Evolutionary conservation across 2,797 vertebrate genomes (phyloP).

Genomic region (Onychomys torridus): DNA sequence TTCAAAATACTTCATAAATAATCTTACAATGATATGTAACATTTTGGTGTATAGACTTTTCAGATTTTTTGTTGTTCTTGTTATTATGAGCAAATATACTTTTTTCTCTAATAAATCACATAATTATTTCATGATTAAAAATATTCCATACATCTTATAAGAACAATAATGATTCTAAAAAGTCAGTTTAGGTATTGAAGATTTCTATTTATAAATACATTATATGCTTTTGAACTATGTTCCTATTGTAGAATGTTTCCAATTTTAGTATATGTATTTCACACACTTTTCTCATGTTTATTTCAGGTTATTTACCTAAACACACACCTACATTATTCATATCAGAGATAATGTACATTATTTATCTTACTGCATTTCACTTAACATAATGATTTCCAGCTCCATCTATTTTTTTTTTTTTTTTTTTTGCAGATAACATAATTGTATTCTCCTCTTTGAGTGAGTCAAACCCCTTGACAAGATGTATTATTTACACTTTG

Average conservation of each 20-base stretch:
- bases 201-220: background rate
- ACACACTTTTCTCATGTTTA: background rate
- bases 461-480: background rate
- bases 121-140: conserved; percentile 34
- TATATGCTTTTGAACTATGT: conserved; percentile 5
- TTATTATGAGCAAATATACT: background rate
- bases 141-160: background rate
- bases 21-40: background rate
- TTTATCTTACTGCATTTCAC: background rate
- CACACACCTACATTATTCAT: background rate
- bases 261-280: background rate
- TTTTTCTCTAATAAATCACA: background rate
- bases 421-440: background rate
- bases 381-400: background rate
- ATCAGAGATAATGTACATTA: background rate
- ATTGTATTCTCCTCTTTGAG: background rate
- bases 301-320: background rate
- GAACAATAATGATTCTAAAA: background rate
- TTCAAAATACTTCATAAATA: background rate
- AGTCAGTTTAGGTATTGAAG: background rate
- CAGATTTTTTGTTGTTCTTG: background rate
- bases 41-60: background rate
- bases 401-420: background rate
- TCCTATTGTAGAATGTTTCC: conserved; percentile 1
- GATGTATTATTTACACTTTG: background rate